Base-by-base conservation (phyloP, 1,140 invertebrate species). In the Aphelinus atriplicis region DNA sequence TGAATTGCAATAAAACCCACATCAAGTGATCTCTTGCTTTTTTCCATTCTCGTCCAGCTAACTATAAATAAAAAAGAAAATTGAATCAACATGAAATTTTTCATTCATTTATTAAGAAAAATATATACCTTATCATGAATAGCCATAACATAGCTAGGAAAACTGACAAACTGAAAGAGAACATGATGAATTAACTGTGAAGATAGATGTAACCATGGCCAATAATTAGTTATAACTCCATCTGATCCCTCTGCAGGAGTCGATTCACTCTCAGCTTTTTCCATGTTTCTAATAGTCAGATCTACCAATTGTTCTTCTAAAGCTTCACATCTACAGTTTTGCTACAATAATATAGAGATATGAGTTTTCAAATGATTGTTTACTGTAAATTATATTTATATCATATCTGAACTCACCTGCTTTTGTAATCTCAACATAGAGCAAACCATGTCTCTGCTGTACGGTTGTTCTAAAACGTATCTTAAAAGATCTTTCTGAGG, bases 171-270 rank as follows among this genome's bases (percentile, higher is more conserved):
- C 84, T 98, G 96, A 82, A 97, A 97, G 0, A 98, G 89, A 47
- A 98, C 95, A 88, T 98, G 97, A 88, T 97, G 98, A 73, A 99
- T 98, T 0, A 98, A 89, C 85, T 98, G 96, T 10, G 95, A 97
- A 1, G 97, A 98, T 1, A 99, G 88, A 87, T 98, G 96, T 62
- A 97, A 89, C 96, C 96, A 98, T 10, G 96, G 90, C 89, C 94
- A 95, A 83, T 95, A 93, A 80, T 92, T 94, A 48, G 91, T 90
- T 51, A 91, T 90, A 81, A 92, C 92, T 77, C 92, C 92, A 75
- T 92, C 92, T 47, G 91, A 90, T 63, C 89, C 89, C 76, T 89
- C 90, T 43, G 90, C 87, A 79, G 89, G 87, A 51, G 81, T 77
- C 7, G 82, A 73, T 82, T 93, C 92, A 7, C 88, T 86, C 86